Evolutionary conservation across 2,113 vertebrate species (phyloP).

Genomic region (Nasalis larvatus): DNA sequence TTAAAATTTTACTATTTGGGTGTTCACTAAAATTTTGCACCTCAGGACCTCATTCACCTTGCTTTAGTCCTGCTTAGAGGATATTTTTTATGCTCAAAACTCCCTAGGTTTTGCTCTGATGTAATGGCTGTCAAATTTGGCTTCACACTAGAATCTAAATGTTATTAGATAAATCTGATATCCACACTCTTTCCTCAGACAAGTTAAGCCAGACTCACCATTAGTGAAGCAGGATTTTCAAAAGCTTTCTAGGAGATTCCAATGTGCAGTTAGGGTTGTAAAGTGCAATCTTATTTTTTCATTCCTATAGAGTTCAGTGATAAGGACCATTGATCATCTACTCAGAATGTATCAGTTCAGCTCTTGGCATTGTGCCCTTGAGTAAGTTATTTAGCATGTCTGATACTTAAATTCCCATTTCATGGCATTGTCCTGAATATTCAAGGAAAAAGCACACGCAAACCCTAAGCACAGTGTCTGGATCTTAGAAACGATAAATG

Average conservation of each 20-base stretch:
- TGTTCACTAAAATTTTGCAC: not conserved
- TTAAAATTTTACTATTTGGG: not conserved
- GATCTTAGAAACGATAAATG: not conserved
- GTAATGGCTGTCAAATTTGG: not conserved
- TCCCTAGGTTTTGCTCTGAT: not conserved
- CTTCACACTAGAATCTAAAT: not conserved
- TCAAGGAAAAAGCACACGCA: not conserved
- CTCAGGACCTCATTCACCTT: not conserved
- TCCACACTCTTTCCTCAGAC: too few relatives aligned
- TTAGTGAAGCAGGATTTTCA: not conserved
- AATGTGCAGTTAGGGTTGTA: not conserved
- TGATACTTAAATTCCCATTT: not conserved
- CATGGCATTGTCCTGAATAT: not conserved
- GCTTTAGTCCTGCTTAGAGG: not conserved
- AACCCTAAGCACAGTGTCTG: not conserved
- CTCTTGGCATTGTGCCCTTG: not conserved
- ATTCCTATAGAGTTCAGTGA: not conserved
- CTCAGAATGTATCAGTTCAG: not conserved
- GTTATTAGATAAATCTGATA: not conserved
- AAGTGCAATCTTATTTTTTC: not conserved
- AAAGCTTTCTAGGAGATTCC: not conserved
- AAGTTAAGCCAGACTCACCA: not conserved
- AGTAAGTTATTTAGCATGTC: not conserved
- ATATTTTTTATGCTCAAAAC: not conserved
- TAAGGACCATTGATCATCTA: not conserved